Conservation (phyloP, 2,113 vertebrate genomes). For the Crotalus tigris region DNA sequence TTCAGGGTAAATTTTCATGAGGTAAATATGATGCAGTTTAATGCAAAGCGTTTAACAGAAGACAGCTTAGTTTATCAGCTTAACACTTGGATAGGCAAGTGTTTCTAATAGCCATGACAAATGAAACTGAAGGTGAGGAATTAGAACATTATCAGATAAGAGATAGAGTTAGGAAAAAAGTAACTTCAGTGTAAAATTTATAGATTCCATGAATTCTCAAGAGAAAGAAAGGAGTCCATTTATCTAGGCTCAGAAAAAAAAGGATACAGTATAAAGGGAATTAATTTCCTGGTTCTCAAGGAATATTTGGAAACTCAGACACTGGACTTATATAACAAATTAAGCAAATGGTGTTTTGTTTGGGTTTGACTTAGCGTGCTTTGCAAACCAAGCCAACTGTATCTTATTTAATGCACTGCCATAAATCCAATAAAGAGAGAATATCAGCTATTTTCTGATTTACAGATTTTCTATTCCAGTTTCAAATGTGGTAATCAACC, state of each 20-base stretch:
- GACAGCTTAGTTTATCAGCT: background rate
- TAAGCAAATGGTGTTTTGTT: background rate
- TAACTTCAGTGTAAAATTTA: background rate
- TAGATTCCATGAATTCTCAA: background rate
- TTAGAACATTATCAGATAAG: background rate
- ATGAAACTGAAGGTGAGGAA: background rate
- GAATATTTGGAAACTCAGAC: background rate
- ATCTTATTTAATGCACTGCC: background rate
- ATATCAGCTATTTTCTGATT: background rate
- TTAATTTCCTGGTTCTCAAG: background rate
- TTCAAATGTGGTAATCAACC: background rate
- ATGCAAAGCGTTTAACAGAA: background rate
- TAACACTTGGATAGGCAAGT: background rate
- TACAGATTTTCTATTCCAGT: background rate
- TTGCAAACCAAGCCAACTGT: background rate
- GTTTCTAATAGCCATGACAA: background rate
- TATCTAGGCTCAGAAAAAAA: background rate
- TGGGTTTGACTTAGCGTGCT: background rate
- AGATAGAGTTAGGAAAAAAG: background rate
- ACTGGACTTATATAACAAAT: background rate
- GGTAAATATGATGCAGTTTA: background rate
- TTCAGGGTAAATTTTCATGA: background rate
- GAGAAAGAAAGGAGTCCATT: background rate
- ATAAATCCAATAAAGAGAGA: background rate
- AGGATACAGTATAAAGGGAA: background rate